phyloP scores from a whole-genome alignment of 2,113 vertebrate genomes.

The Hippocampus comes region DNA sequence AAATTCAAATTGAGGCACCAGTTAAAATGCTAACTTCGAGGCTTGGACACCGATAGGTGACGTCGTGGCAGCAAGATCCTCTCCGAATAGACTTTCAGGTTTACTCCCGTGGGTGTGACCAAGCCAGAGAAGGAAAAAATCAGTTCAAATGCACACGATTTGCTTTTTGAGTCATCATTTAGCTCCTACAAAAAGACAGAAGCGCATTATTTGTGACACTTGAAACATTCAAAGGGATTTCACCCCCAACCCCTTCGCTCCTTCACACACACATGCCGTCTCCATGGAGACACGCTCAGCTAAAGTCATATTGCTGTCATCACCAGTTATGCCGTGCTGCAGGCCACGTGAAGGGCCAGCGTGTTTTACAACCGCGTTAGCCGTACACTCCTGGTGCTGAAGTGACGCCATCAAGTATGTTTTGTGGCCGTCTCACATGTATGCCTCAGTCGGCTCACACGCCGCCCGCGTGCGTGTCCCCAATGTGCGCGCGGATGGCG shows the following conservation, averaged over 20 bases:
- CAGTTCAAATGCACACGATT: not conserved
- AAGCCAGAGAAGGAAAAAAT: not conserved
- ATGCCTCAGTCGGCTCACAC: slow-evolving; percentile 17
- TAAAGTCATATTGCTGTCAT: slow-evolving; percentile 59
- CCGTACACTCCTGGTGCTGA: slow-evolving; percentile 52
- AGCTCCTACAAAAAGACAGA: not conserved
- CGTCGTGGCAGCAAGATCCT: not conserved
- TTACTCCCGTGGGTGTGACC: not conserved
- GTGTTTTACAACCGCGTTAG: slow-evolving; percentile 64
- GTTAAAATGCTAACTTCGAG: slow-evolving; percentile 18
- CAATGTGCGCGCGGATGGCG: slow-evolving; percentile 32
- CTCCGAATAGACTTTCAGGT: not conserved
- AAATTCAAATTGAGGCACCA: slow-evolving; percentile 1
- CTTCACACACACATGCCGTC: slow-evolving; percentile 15
- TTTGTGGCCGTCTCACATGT: slow-evolving; percentile 46
- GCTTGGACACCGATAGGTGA: not conserved
- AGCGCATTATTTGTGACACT: not conserved
- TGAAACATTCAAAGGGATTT: not conserved
- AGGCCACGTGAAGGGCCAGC: slow-evolving; percentile 30
- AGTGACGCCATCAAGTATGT: slow-evolving; percentile 58
- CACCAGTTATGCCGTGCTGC: slow-evolving; percentile 53
- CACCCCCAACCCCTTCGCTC: no score
- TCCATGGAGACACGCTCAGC: slow-evolving; percentile 14
- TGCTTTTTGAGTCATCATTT: not conserved
- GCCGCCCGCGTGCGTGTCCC: slow-evolving; percentile 9